Base-by-base conservation (phyloP, 2,888 invertebrate species). In the Dyspetes luteomarginatus region DNA sequence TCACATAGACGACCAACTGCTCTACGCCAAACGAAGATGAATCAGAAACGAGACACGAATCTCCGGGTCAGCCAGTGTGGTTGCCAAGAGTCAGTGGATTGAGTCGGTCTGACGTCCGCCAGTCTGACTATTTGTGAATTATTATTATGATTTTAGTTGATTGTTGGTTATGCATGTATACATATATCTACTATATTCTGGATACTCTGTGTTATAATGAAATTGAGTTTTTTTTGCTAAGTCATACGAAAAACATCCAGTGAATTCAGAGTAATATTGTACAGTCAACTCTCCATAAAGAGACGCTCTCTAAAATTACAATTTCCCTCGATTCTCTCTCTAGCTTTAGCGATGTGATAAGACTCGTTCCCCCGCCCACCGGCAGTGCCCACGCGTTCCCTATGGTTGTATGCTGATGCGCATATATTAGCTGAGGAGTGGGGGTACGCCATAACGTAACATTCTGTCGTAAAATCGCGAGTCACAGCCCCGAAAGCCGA, bases 71-170 rank as follows among this genome's bases (percentile, higher is more conserved):
- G 26, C 17, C 45, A 22, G 36, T 3, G 45, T 19, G 56, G 41
- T 26, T 74, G 62, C 73, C 78, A 78, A 68, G 36, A 78, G 24
- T 74, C 73, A 45, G 64, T 65, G 45, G 30, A 56, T 74, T 74
- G 26, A 68, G 52, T 52, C 43, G 41, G 50, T 43, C 48, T 48
- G 55, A 68, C 36, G 45, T 73, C 41, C 41, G 26, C 55, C 78
- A 12, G 58, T 78, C 62, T 55, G 67, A 55, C 67, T 45, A 7
- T 78, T 28, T 45, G 26, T 36, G 73, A 62, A 69, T 69, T 64
- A 69, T 78, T 68, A 62, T 48, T 52, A 55, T 68, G 28, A 15
- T 4, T 67, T 15, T 62, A 30, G 36, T 7, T 30, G 12, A 2
- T 15, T 12, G 50, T 55, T n/a, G 12, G 55, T 12, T 17, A 12